Conservation (phyloP, 2,888 invertebrate genomes). For the Keiferia lycopersicella region DNA sequence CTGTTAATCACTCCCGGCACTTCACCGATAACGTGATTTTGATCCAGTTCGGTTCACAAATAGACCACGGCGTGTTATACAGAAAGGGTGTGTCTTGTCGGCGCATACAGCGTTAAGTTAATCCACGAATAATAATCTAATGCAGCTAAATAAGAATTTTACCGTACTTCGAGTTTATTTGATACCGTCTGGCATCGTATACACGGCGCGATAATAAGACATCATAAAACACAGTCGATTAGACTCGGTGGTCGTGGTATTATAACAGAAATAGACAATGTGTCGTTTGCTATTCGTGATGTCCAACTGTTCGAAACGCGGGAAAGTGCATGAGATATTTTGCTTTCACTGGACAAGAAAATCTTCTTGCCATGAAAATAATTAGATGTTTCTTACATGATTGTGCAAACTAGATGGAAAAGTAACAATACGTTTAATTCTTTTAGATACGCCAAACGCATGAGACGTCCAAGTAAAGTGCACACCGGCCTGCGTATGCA, state of each 20-base stretch:
- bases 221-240: constrained; percentile 3
- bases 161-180: neutral
- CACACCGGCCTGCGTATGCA: too few relatives aligned
- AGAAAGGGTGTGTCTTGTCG: neutral
- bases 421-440: neutral
- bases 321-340: constrained; percentile 41
- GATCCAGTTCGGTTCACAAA: constrained; percentile 15
- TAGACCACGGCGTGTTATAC: constrained; percentile 5
- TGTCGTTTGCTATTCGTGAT: constrained; percentile 29
- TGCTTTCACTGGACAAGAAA: constrained; percentile 45
- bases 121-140: neutral
- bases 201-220: neutral
- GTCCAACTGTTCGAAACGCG: constrained; percentile 30
- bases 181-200: neutral
- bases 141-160: neutral
- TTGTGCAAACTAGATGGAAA: constrained; percentile 20
- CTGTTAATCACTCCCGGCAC: constrained; percentile 45
- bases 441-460: neutral
- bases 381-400: constrained; percentile 36
- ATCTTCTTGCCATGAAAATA: constrained; percentile 44
- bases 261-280: constrained; percentile 22
- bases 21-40: constrained; percentile 23
- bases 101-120: constrained; percentile 3
- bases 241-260: neutral
- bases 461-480: neutral